Evolutionary conservation across 2,113 vertebrate species (phyloP).

Genomic region (Carettochelys insculpta): DNA sequence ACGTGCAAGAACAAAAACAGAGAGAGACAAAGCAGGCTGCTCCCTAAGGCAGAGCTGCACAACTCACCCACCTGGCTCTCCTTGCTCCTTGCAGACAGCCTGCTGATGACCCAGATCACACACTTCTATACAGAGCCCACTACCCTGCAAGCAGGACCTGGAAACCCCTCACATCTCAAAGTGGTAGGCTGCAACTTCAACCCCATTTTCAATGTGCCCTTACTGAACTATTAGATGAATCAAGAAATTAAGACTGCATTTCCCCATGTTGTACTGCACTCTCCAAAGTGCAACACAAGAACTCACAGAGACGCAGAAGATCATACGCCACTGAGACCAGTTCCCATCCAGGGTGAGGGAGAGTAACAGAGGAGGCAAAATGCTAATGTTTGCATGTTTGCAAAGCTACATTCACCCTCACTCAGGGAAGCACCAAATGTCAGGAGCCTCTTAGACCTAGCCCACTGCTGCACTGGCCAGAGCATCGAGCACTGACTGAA

Average conservation of each 20-base stretch:
- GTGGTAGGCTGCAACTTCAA: not conserved
- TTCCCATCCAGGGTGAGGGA: not conserved
- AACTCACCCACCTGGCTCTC: not conserved
- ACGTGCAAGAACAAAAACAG: not conserved
- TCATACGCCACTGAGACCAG: not conserved
- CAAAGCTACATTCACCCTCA: no score
- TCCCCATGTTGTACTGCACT: not conserved
- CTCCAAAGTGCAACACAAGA: not conserved
- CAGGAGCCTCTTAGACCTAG: no score
- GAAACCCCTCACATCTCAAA: not conserved
- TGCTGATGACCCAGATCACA: not conserved
- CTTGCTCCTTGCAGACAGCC: not conserved
- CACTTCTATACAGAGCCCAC: not conserved
- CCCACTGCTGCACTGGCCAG: no score
- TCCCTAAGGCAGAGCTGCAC: not conserved
- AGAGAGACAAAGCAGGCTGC: not conserved
- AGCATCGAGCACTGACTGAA: no score
- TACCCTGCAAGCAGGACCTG: not conserved
- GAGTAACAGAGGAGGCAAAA: not conserved
- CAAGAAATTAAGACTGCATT: not conserved
- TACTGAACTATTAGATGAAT: not conserved
- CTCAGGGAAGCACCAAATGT: no score
- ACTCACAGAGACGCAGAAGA: not conserved
- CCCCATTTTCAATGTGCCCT: not conserved
- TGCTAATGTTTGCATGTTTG: no score